Percentiles rank a stretch among this genome's conserved stretches.
Conservation (phyloP, 2,888 invertebrate genomes). For the Lasioglossum lativentre region DNA sequence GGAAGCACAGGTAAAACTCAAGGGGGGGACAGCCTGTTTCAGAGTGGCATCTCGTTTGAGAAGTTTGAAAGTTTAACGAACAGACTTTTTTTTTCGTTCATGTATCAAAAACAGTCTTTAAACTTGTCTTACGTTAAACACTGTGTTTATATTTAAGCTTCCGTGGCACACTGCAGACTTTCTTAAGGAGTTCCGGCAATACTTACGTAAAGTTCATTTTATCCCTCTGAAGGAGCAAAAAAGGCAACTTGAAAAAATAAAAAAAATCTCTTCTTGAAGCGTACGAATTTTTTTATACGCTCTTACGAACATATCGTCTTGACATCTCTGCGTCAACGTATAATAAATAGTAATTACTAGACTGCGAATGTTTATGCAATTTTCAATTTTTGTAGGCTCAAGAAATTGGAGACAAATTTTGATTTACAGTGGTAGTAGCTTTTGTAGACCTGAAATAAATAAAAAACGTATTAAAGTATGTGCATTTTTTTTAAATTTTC, state of each 20-base stretch:
- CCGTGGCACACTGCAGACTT: constrained; percentile 3
- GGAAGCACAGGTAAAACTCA: constrained; percentile 10
- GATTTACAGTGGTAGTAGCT: too few species aligned
- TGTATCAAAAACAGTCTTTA: constrained; percentile 26
- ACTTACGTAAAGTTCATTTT: neutral
- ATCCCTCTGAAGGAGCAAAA: neutral
- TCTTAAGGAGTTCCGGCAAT: constrained; percentile 4
- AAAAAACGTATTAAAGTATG: too few species aligned
- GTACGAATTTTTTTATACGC: neutral
- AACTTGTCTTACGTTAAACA: constrained; percentile 21
- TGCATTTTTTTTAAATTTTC: too few species aligned
- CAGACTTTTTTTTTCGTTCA: constrained; percentile 20
- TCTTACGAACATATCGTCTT: too few species aligned
- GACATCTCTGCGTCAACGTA: neutral
- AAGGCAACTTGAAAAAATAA: neutral
- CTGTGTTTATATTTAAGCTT: constrained; percentile 33
- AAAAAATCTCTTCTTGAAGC: neutral
- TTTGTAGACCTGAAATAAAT: too few species aligned
- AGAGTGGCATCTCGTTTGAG: constrained; percentile 24
- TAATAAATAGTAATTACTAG: too few species aligned
- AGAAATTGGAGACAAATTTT: too few species aligned
- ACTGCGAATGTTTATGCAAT: too few species aligned
- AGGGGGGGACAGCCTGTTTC: neutral
- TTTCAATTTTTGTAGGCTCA: too few species aligned
- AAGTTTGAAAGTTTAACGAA: constrained; percentile 38